These are phyloP conservation scores for Caenorhabditis doughertyi DNA, from an alignment of 2,888 invertebrate genomes.

Conservation along the genomic window DNA sequence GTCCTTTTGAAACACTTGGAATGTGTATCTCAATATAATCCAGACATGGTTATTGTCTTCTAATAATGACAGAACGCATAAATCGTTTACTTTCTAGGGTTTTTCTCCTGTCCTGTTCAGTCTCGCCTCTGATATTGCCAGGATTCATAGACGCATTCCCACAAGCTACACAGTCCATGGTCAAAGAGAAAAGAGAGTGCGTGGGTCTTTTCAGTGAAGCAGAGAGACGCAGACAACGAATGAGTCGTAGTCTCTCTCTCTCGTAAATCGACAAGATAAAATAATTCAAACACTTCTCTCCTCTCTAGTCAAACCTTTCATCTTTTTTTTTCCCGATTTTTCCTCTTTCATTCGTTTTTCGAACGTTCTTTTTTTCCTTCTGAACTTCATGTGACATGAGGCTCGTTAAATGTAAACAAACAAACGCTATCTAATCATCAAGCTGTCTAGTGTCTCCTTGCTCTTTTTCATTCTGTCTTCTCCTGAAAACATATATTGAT, in stretches of 20 bases:
- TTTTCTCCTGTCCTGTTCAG: no score
- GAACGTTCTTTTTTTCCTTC: constrained; percentile 32
- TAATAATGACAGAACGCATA: no score
- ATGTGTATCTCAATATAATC: no score
- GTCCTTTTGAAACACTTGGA: no score
- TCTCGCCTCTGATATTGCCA: neutral
- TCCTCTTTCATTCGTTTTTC: neutral
- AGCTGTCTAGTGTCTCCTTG: constrained; percentile 3
- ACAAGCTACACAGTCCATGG: constrained; percentile 10
- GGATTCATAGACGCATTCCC: constrained; percentile 9
- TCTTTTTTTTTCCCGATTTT: constrained; percentile 18
- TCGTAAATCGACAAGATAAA: constrained; percentile 49
- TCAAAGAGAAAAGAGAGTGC: neutral
- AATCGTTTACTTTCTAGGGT: no score
- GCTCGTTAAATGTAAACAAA: constrained; percentile 34
- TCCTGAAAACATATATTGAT: constrained; percentile 10
- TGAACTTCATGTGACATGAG: constrained; percentile 27
- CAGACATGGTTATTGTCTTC: no score
- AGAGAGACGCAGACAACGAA: constrained; percentile 46
- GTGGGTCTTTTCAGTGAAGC: neutral
- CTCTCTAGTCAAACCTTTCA: neutral
- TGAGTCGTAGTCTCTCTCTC: constrained; percentile 14
- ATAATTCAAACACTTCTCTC: constrained; percentile 26
- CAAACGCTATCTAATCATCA: constrained; percentile 30
- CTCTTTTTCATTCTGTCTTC: constrained; percentile 11